These are phyloP conservation scores for Eupithecia vulgata DNA, from an alignment of 2,888 invertebrate genomes.

Conservation along the genomic window DNA sequence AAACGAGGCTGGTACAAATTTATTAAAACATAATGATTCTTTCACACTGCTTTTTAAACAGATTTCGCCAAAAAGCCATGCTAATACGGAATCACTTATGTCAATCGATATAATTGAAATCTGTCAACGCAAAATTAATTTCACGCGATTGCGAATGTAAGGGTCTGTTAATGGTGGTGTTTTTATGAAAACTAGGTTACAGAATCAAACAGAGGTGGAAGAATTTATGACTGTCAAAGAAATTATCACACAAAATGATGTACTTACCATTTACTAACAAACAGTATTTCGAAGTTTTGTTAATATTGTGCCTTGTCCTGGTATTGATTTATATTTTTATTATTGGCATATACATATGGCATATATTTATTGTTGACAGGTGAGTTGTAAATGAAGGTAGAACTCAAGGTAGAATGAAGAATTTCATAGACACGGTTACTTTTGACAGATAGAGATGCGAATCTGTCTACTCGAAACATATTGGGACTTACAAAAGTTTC, in stretches of 20 bases:
- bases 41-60: background rate
- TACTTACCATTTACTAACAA: background rate
- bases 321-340: too few relatives aligned
- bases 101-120: slow-evolving; percentile 47
- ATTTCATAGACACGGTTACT: too few relatives aligned
- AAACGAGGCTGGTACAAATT: too few relatives aligned
- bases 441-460: too few relatives aligned
- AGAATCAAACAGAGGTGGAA: background rate
- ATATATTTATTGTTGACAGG: too few relatives aligned
- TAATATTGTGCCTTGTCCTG: too few relatives aligned
- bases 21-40: background rate
- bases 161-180: background rate
- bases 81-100: slow-evolving; percentile 19
- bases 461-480: too few relatives aligned
- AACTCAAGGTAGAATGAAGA: too few relatives aligned
- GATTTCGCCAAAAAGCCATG: background rate
- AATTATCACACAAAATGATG: background rate
- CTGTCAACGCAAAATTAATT: slow-evolving; percentile 49
- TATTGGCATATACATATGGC: too few relatives aligned
- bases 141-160: slow-evolving; percentile 45
- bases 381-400: too few relatives aligned
- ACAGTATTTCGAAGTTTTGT: background rate
- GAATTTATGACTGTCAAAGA: background rate
- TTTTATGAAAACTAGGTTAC: background rate
- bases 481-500: too few relatives aligned